Evolutionary conservation across 2,888 invertebrate species (phyloP).

Genomic region (Dryobotodes eremita): DNA sequence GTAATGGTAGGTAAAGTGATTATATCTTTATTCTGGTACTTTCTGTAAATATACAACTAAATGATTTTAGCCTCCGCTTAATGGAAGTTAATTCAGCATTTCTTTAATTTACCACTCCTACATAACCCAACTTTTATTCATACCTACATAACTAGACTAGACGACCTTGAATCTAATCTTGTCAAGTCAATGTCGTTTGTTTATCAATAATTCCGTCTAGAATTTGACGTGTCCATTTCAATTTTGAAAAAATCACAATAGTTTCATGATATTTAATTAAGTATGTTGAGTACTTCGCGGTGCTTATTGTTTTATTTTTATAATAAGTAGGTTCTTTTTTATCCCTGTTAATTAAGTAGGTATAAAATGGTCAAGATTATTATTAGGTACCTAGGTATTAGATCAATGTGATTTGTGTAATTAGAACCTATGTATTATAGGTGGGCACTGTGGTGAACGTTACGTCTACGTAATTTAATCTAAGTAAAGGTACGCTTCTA

Average conservation of each 20-base stretch:
- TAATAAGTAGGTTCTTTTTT: neutral
- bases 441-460: neutral
- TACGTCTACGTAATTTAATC: neutral
- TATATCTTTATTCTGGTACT: conserved; percentile 20
- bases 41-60: conserved; percentile 4
- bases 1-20: conserved; percentile 70
- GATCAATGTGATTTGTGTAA: neutral
- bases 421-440: neutral
- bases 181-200: conserved; percentile 88
- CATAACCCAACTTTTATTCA: conserved; percentile 87
- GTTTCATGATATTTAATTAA: neutral
- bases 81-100: conserved; percentile 65
- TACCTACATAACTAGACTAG: conserved; percentile 76
- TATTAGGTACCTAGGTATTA: neutral
- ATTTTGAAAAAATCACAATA: conserved; percentile 18
- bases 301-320: neutral
- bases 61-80: neutral
- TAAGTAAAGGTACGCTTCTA: neutral
- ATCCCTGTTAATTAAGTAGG: too few relatives aligned
- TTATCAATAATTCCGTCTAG: conserved; percentile 79
- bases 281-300: neutral
- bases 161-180: conserved; percentile 90
- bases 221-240: conserved; percentile 42
- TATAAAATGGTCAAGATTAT: neutral
- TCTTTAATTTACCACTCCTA: conserved; percentile 58